Evolutionary conservation across 2,113 vertebrate species (phyloP).

Genomic region (Antechinus flavipes): DNA sequence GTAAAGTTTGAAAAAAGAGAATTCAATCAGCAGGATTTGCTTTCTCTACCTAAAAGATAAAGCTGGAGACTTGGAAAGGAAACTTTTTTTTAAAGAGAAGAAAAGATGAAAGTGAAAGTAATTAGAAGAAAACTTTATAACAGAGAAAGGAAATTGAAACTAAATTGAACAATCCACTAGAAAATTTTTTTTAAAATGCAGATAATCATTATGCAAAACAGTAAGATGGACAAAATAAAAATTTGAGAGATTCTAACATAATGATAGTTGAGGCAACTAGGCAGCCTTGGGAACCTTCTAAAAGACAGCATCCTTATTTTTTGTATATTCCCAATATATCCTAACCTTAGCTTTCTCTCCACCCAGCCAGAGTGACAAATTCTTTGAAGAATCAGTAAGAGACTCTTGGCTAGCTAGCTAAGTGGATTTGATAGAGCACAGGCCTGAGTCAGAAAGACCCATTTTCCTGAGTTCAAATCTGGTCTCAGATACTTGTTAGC

Average conservation of each 20-base stretch:
- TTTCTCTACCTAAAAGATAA: conserved; percentile 6
- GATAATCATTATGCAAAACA: not conserved
- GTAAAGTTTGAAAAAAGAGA: not conserved
- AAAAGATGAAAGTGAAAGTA: conserved; percentile 40
- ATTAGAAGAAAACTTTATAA: not conserved
- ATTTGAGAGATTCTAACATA: conserved; percentile 7
- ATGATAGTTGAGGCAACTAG: not conserved
- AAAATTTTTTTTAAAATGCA: no score
- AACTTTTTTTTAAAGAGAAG: conserved; percentile 38
- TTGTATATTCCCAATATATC: not conserved
- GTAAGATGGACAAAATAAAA: not conserved
- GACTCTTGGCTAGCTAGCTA: not conserved
- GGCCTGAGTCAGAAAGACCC: not conserved
- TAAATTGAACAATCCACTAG: not conserved
- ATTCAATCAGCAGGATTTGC: not conserved
- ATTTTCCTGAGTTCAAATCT: not conserved
- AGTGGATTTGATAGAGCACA: not conserved
- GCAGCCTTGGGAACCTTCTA: not conserved
- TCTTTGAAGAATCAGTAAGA: not conserved
- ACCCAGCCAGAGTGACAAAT: not conserved
- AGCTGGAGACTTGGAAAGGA: conserved; percentile 43
- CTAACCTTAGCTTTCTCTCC: not conserved
- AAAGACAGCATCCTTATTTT: conserved; percentile 22
- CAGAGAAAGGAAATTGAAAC: not conserved
- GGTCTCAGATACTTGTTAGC: not conserved